Percentiles rank a stretch among this genome's conserved stretches.
Conservation (phyloP, 2,113 vertebrate species). For the Vulpes ferrilata region DNA sequence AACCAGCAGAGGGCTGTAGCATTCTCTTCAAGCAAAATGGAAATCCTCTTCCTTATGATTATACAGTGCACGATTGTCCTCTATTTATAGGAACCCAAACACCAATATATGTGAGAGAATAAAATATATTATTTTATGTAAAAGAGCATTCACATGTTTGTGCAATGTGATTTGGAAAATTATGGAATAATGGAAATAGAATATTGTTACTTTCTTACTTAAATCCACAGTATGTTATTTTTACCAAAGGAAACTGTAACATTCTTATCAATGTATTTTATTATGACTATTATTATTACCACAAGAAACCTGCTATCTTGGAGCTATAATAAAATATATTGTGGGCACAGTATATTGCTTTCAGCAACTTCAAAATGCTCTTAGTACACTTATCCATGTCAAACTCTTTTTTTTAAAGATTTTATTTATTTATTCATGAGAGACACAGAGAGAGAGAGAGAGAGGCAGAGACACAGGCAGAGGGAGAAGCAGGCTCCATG, state of each 20-base stretch:
- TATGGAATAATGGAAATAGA: neutral
- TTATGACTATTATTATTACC: neutral
- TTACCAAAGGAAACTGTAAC: neutral
- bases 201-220: neutral
- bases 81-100: neutral
- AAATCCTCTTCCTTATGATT: neutral
- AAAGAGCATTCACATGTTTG: neutral
- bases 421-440: no score
- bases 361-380: conserved; percentile 34
- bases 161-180: neutral
- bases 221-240: neutral
- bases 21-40: neutral
- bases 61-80: neutral
- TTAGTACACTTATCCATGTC: neutral
- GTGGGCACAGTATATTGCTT: neutral
- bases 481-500: no score
- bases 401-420: neutral
- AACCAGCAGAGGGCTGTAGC: neutral
- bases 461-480: no score
- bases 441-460: no score
- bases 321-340: neutral
- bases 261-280: conserved; percentile 22
- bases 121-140: neutral
- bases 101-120: neutral
- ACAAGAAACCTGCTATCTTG: neutral